These are phyloP conservation scores for cat (Felis catus) DNA, from an alignment of 2,113 vertebrate genomes.

Conservation along the genomic window F.catus_Fca126_mat1.0 CM031421.1:10510001-10510500, in stretches of 20 bases:
- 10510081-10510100: not conserved
- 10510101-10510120: not conserved
- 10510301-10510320: not conserved
- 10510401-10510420: not conserved
- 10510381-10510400: not conserved
- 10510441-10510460: not conserved
- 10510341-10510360: not conserved
- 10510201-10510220: not conserved
- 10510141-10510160: not conserved
- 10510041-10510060: not conserved
- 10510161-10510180: not conserved
- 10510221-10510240: not conserved
- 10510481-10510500: not conserved
- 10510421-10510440: not conserved
- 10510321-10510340: not conserved
- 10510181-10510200: not conserved
- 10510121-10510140: not conserved
- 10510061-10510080: not conserved
- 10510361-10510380: not conserved
- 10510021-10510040: not conserved
- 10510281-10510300: not conserved
- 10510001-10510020: not conserved
- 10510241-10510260: fast-evolving
- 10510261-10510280: not conserved
- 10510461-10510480: not conserved